Conservation (phyloP, 2,888 invertebrate genomes). For the Drosophila falleni region DNA sequence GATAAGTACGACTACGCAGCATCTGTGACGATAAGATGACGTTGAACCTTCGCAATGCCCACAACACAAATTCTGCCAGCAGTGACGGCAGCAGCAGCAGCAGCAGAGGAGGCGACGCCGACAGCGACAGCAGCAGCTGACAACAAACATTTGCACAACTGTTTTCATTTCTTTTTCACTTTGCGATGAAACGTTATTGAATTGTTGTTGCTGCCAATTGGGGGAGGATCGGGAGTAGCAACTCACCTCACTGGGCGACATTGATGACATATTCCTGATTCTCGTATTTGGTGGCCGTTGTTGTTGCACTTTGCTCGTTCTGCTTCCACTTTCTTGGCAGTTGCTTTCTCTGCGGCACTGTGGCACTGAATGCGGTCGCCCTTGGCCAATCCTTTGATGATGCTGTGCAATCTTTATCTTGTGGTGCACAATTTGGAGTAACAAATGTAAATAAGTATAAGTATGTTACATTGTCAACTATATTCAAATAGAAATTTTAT, state of each 20-base stretch:
- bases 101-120: neutral
- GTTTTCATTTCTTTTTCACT: conserved; percentile 24
- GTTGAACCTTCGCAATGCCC: conserved; percentile 50
- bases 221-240: neutral
- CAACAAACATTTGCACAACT: conserved; percentile 70
- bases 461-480: conserved; percentile 35
- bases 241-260: conserved; percentile 83
- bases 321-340: conserved; percentile 36
- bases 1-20: conserved; percentile 20
- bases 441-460: conserved; percentile 26
- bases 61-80: conserved; percentile 7
- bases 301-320: conserved; percentile 44
- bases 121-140: conserved; percentile 21
- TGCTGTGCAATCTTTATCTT: conserved; percentile 22
- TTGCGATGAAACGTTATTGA: conserved; percentile 5
- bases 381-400: conserved; percentile 17
- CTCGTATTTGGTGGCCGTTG: conserved; percentile 36
- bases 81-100: conserved; percentile 18
- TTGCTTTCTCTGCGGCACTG: conserved; percentile 25
- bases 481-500: conserved; percentile 17
- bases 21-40: conserved; percentile 56
- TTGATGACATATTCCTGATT: conserved; percentile 75
- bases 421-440: conserved; percentile 43
- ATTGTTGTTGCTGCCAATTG: conserved; percentile 11
- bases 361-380: conserved; percentile 25